Evolutionary conservation across 1,140 invertebrate genomes (phyloP).

Genomic region (Nautilus pompilius): DNA sequence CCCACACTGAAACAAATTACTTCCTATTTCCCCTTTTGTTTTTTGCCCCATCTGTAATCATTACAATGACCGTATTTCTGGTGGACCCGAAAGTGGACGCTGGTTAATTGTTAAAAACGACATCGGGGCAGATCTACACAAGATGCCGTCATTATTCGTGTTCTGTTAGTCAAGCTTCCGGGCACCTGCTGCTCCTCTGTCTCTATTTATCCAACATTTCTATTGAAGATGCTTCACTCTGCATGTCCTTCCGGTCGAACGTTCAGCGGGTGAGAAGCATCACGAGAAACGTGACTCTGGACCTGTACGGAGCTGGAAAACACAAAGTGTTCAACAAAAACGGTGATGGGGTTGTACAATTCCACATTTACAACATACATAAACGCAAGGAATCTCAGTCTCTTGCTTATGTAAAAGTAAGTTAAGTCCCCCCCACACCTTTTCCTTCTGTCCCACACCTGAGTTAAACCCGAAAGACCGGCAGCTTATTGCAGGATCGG

Average conservation of each 20-base stretch:
- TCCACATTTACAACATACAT: background rate
- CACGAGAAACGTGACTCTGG: background rate
- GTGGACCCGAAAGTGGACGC: background rate
- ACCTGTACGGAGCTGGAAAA: background rate
- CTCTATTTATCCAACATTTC: too few relatives aligned
- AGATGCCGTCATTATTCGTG: too few relatives aligned
- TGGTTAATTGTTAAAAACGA: background rate
- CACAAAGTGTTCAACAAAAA: background rate
- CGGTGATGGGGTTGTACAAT: background rate
- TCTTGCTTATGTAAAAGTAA: background rate
- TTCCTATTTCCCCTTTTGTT: background rate
- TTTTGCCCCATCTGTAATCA: background rate
- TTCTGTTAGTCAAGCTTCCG: too few relatives aligned
- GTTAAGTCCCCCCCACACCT: background rate
- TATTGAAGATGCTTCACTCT: too few relatives aligned
- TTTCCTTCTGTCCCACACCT: background rate
- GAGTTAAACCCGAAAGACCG: too few relatives aligned
- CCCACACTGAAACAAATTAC: background rate
- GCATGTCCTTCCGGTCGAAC: background rate
- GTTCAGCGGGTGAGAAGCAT: background rate
- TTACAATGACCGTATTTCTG: background rate
- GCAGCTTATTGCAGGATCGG: too few relatives aligned
- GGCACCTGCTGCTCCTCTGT: too few relatives aligned
- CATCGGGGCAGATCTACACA: background rate
- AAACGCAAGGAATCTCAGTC: background rate